Percentiles rank a stretch among this genome's conserved stretches.
These are phyloP conservation scores for Poeciliopsis retropinna DNA, from an alignment of 2,113 vertebrate genomes.

Conservation along the genomic window DNA sequence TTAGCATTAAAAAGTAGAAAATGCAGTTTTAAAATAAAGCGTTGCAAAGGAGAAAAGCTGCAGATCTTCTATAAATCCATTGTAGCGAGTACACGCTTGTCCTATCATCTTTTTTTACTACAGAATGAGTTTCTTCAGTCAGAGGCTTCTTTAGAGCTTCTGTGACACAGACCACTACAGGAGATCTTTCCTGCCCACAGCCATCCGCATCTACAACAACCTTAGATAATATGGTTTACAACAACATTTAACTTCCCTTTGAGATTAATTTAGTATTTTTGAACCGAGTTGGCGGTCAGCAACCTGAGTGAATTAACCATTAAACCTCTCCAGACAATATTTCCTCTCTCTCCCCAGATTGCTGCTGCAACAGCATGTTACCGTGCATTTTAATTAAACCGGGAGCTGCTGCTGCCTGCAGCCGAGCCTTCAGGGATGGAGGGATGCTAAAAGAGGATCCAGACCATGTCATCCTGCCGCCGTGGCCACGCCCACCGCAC, in stretches of 20 bases:
- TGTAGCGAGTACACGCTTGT: too few relatives aligned
- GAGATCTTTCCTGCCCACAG: too few relatives aligned
- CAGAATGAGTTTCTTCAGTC: neutral
- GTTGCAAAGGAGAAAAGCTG: neutral
- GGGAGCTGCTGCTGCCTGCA: conserved; percentile 19
- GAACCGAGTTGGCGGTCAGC: too few relatives aligned
- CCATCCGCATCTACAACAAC: too few relatives aligned
- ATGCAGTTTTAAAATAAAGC: neutral
- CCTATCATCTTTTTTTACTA: neutral
- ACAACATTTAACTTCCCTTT: too few relatives aligned
- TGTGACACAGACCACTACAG: too few relatives aligned
- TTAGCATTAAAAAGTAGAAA: neutral
- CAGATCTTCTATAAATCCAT: conserved; percentile 1
- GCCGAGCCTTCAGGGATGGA: conserved; percentile 27
- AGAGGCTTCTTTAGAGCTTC: too few relatives aligned
- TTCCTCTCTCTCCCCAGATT: neutral
- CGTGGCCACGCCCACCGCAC: conserved; percentile 77
- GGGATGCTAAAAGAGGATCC: conserved; percentile 66
- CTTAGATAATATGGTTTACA: too few relatives aligned
- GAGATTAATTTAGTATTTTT: too few relatives aligned
- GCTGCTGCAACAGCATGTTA: conserved; percentile 40
- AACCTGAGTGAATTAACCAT: neutral
- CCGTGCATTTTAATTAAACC: conserved; percentile 51
- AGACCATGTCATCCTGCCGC: conserved; percentile 42
- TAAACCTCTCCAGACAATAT: conserved; percentile 7